A percentile compares a stretch with the other conserved stretches of the same genome.
phyloP scores from a whole-genome alignment of 2,113 vertebrate species.

The Naja naja region DNA sequence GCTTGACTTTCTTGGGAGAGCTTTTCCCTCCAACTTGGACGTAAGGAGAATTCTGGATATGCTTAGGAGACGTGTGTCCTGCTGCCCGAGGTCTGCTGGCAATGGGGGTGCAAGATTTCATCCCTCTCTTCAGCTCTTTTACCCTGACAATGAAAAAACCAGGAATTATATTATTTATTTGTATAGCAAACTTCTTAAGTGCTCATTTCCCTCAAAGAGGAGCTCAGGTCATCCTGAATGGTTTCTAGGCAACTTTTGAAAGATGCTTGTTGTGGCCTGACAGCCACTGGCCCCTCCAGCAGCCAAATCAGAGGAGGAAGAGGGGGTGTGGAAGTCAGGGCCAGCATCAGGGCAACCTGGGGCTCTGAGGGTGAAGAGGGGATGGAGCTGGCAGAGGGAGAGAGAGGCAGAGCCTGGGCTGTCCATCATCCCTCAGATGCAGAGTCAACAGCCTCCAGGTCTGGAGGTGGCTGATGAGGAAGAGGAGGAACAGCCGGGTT shows the following conservation, averaged over 20 bases:
- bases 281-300: no score
- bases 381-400: no score
- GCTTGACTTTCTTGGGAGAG: constrained; percentile 79
- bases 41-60: constrained; percentile 57
- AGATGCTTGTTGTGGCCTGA: no score
- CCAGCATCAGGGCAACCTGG: no score
- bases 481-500: no score
- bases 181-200: not conserved
- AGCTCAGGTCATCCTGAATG: not conserved
- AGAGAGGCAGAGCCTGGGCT: no score
- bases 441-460: no score
- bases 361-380: no score
- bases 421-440: rapidly evolving
- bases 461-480: no score
- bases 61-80: constrained; percentile 69
- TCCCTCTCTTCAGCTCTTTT: constrained; percentile 83
- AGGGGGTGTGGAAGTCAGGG: no score
- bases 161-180: constrained; percentile 19
- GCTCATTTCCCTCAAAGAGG: not conserved
- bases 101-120: constrained; percentile 55
- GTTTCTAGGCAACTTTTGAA: not conserved
- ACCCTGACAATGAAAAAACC: constrained; percentile 73
- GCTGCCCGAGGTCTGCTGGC: constrained; percentile 46
- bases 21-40: constrained; percentile 71
- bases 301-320: no score